Evolutionary conservation across 1,140 invertebrate genomes (phyloP).

Genomic region (Bradynema listronoti): DNA sequence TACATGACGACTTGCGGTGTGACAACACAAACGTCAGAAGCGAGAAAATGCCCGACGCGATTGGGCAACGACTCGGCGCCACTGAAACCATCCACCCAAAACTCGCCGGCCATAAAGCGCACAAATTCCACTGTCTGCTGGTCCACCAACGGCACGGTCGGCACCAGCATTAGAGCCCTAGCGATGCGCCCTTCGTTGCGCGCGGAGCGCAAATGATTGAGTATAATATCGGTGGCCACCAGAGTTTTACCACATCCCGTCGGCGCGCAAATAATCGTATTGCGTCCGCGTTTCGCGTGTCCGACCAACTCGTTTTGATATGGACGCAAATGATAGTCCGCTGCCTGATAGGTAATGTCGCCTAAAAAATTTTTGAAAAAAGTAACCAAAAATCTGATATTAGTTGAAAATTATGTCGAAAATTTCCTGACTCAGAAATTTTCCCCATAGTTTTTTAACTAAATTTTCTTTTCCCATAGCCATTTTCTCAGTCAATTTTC

Average conservation of each 20-base stretch:
- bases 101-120: slow-evolving; percentile 21
- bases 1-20: slow-evolving; percentile 42
- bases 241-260: slow-evolving; percentile 53
- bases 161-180: slow-evolving; percentile 41
- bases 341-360: slow-evolving; percentile 19
- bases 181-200: slow-evolving; percentile 13
- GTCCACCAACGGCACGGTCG: slow-evolving; percentile 46
- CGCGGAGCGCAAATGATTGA: slow-evolving; percentile 28
- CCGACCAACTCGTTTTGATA: slow-evolving; percentile 46
- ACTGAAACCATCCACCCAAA: slow-evolving; percentile 32
- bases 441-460: too few relatives aligned
- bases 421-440: too few relatives aligned
- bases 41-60: slow-evolving; percentile 25
- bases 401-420: too few relatives aligned
- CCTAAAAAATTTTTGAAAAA: slow-evolving; percentile 13
- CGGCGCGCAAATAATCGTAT: slow-evolving; percentile 50
- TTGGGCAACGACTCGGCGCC: slow-evolving; percentile 27
- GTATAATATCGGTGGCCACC: slow-evolving; percentile 47
- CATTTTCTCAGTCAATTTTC: too few relatives aligned
- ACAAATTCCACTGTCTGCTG: slow-evolving; percentile 33
- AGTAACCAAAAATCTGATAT: slow-evolving; percentile 1
- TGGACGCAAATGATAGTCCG: slow-evolving; percentile 14
- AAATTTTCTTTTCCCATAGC: too few relatives aligned
- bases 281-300: slow-evolving; percentile 43
- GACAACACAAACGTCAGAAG: slow-evolving; percentile 38